phyloP scores from a whole-genome alignment of 1,140 invertebrate genomes.

The Sarcophaga peregrina region DNA sequence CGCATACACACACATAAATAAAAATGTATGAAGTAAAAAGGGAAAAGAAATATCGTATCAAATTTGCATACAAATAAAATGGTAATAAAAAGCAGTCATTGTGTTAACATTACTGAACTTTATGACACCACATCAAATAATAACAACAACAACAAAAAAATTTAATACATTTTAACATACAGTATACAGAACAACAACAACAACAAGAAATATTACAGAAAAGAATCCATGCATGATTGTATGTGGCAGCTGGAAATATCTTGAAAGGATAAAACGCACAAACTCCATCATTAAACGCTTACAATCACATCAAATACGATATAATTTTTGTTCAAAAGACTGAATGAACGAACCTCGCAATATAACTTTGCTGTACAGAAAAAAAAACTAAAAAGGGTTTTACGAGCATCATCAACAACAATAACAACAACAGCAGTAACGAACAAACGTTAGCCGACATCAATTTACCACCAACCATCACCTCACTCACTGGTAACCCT shows the following conservation, averaged over 20 bases:
- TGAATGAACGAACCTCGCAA: not conserved
- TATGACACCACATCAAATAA: constrained; percentile 7
- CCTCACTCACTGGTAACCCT: not conserved
- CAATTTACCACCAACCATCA: not conserved
- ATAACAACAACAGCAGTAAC: too few relatives aligned
- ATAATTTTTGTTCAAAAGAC: not conserved
- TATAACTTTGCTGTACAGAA: not conserved
- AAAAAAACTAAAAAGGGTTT: not conserved
- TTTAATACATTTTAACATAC: not conserved
- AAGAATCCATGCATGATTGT: not conserved
- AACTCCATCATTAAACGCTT: not conserved
- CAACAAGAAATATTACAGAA: not conserved
- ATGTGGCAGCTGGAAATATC: not conserved
- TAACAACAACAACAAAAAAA: constrained; percentile 4
- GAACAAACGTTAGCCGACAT: not conserved
- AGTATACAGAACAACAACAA: not conserved
- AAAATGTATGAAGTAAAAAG: not conserved
- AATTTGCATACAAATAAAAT: constrained; percentile 20
- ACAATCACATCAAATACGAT: not conserved
- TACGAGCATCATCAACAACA: constrained; percentile 14
- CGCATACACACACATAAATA: too few relatives aligned
- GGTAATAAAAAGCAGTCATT: constrained; percentile 11
- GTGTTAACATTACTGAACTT: constrained; percentile 15
- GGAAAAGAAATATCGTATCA: not conserved
- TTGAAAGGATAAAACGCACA: not conserved